Conservation (phyloP, 2,888 invertebrate genomes). For the Acanthosepion esculentum region DNA sequence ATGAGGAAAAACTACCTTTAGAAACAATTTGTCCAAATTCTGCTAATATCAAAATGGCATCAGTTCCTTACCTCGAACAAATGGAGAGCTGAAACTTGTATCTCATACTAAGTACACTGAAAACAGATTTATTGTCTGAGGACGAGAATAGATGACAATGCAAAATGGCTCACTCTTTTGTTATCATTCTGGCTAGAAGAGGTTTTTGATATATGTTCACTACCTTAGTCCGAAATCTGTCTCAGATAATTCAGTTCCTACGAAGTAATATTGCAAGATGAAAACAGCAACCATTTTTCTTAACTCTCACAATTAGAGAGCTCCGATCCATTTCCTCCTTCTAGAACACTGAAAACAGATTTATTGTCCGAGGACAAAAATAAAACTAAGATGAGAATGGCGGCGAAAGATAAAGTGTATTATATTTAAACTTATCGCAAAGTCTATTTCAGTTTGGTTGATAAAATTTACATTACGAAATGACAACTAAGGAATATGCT, state of each 20-base stretch:
- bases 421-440: background rate
- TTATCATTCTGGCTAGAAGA: background rate
- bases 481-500: background rate
- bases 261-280: background rate
- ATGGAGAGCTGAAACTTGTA: background rate
- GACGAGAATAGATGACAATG: background rate
- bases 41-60: background rate
- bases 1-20: background rate
- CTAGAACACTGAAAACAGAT: background rate
- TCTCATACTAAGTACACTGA: background rate
- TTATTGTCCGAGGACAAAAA: background rate
- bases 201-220: background rate
- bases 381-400: background rate
- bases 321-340: background rate
- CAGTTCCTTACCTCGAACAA: background rate
- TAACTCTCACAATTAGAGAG: slow-evolving; percentile 21
- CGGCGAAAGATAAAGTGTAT: background rate
- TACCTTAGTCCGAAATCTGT: background rate
- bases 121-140: background rate
- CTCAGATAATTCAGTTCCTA: background rate
- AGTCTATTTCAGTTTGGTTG: background rate
- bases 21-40: background rate
- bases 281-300: background rate
- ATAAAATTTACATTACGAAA: background rate
- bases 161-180: background rate